Base-by-base conservation (phyloP, 2,888 invertebrate genomes). In the Volucella inflata region DNA sequence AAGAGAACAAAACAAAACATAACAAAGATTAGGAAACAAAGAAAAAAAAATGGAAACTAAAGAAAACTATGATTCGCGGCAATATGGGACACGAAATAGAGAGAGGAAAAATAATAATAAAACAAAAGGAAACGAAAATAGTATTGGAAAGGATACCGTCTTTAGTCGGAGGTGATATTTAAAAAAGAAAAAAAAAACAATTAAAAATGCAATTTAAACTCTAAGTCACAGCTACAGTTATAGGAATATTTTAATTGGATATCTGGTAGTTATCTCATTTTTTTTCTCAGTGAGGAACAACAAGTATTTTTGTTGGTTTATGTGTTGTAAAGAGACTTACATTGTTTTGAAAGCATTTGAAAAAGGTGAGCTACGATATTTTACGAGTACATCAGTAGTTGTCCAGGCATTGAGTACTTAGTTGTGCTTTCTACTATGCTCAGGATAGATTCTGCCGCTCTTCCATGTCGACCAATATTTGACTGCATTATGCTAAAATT, bases 141-240 rank as follows among this genome's bases (percentile, higher is more conserved):
- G 55, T 50, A 81, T 81, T 85, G 81, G 85, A 81, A 85, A 82
- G 76, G 76, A 77, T 71, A 85, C 85, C 85, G 85, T 85, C 81
- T 85, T 81, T 81, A 72, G 81, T 68, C 81, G 85, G 85, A 81
- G 77, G 85, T 85, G 85, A 85, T 85, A 85, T 85, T 77, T 80
- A 81, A 81, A 77, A 51, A 85, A 76, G 71, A 80, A 70, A 59
- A 51, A 44, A 79, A 78, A 60, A 44, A 6, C 36, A 59, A 62
- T 50, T 44, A 51, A 30, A 21, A 30, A 30, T 30, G 30, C 30
- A 30, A 78, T 67, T 74, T 71, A 85, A 76, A 64, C 71, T 77
- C 59, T 62, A 65, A 81, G 50, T 60, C 64, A 75, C 75, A 71
- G 57, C 64, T 74, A 60, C 21, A 51, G 62, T 46, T 40, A 48